These are phyloP conservation scores for Sceliomorpha sp. DNA, from an alignment of 2,888 invertebrate species.

Conservation along the genomic window DNA sequence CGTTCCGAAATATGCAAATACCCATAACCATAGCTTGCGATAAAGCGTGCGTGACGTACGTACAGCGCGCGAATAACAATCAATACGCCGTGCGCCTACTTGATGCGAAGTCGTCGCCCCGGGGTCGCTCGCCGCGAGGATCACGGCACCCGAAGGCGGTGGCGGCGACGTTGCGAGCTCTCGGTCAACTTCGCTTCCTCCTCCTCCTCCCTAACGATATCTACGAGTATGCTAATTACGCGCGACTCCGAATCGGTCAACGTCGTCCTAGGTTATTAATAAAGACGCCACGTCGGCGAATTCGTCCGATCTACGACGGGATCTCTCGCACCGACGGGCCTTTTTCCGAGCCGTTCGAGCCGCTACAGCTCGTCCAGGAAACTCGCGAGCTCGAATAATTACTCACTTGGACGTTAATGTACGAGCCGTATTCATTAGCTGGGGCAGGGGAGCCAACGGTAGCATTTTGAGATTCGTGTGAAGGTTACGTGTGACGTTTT, in stretches of 20 bases:
- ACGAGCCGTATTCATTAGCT: conserved; percentile 72
- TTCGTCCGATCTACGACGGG: conserved; percentile 72
- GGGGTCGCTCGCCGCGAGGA: conserved; percentile 24
- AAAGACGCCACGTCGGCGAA: conserved; percentile 70
- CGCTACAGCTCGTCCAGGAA: conserved; percentile 45
- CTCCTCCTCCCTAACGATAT: too few species aligned
- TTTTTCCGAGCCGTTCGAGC: conserved; percentile 56
- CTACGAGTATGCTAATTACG: conserved; percentile 68
- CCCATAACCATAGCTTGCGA: conserved; percentile 48
- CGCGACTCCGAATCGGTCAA: conserved; percentile 72
- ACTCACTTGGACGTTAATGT: conserved; percentile 74
- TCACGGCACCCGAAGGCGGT: conserved; percentile 31
- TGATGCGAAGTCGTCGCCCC: conserved; percentile 16
- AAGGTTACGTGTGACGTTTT: too few species aligned
- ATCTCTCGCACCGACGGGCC: conserved; percentile 54
- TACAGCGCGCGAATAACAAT: conserved; percentile 52
- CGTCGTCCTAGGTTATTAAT: conserved; percentile 76
- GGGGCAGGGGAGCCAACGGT: conserved; percentile 41
- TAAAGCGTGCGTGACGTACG: conserved; percentile 55
- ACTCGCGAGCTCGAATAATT: conserved; percentile 62
- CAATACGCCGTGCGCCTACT: conserved; percentile 35
- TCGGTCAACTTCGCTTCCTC: too few species aligned
- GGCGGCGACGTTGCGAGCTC: conserved; percentile 29
- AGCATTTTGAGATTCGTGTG: conserved; percentile 42
- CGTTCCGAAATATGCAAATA: conserved; percentile 50